Percentiles rank a stretch among this genome's conserved stretches.
Evolutionary conservation across 2,888 invertebrate species (phyloP).

Genomic region (Ornithoptera priamus): DNA sequence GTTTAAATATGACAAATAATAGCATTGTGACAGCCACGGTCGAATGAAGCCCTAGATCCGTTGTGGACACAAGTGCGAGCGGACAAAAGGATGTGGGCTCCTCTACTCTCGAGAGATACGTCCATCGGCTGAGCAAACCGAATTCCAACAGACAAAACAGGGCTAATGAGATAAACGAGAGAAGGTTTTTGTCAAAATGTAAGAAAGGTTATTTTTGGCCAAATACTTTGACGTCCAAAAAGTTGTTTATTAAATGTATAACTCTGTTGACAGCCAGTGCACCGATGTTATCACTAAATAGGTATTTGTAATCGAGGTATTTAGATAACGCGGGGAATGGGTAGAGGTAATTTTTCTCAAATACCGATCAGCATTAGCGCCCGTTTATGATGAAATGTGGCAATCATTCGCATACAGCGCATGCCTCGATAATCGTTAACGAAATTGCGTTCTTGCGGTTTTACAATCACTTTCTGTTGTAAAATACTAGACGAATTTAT

Average conservation of each 20-base stretch:
- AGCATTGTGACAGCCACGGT: slow-evolving; percentile 9
- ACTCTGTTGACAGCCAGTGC: background rate
- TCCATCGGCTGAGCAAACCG: slow-evolving; percentile 63
- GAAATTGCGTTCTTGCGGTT: slow-evolving; percentile 1
- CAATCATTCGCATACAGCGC: slow-evolving; percentile 13
- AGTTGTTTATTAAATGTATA: background rate
- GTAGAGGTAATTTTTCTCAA: slow-evolving; percentile 15
- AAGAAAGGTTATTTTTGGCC: background rate
- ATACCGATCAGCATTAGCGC: slow-evolving; percentile 12
- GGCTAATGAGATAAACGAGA: slow-evolving; percentile 54
- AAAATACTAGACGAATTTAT: background rate
- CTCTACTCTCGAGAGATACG: slow-evolving; percentile 52
- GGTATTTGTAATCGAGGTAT: slow-evolving; percentile 11
- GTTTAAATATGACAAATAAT: slow-evolving; percentile 19
- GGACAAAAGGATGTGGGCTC: slow-evolving; percentile 62
- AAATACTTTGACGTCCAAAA: no score
- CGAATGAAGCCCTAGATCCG: slow-evolving; percentile 25
- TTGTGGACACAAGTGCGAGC: slow-evolving; percentile 60
- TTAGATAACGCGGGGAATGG: slow-evolving; percentile 13
- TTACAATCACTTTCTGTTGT: background rate
- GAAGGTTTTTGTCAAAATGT: background rate
- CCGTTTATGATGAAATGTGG: slow-evolving; percentile 15
- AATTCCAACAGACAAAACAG: slow-evolving; percentile 58
- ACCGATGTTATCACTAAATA: slow-evolving; percentile 8
- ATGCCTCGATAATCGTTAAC: slow-evolving; percentile 7